phyloP scores from a whole-genome alignment of 92 coral and sea anemone species.

The Muricea muricata region DNA sequence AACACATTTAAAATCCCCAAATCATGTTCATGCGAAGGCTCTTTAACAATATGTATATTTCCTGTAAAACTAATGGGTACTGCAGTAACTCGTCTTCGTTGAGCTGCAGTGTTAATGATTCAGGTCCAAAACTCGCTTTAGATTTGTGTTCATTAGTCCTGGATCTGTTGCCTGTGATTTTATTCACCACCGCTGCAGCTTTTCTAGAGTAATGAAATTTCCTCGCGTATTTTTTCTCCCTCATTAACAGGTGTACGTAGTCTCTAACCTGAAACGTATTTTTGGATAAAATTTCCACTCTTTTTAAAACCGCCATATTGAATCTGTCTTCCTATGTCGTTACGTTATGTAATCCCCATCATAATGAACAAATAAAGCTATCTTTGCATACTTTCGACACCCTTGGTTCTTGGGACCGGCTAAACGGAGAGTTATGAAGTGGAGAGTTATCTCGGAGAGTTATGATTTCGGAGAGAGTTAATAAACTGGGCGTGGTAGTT shows the following conservation, averaged over 20 bases:
- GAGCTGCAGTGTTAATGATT: not conserved
- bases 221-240: not conserved
- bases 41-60: constrained; percentile 7
- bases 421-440: too few relatives aligned
- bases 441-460: too few relatives aligned
- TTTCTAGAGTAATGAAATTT: not conserved
- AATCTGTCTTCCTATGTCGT: not conserved
- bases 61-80: constrained; percentile 35
- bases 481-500: too few relatives aligned
- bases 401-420: too few relatives aligned
- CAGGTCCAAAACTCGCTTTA: not conserved
- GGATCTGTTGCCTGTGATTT: not conserved
- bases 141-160: not conserved
- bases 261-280: not conserved
- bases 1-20: constrained; percentile 41
- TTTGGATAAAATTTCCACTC: constrained; percentile 3
- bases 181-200: not conserved
- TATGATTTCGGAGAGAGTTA: too few relatives aligned
- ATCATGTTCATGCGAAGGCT: constrained; percentile 24
- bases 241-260: not conserved
- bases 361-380: too few relatives aligned
- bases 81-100: constrained; percentile 10
- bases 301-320: not conserved
- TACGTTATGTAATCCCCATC: too few relatives aligned
- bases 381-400: too few relatives aligned